Conservation (phyloP, 2,113 vertebrate species). For the Dromiciops gliroides region DNA sequence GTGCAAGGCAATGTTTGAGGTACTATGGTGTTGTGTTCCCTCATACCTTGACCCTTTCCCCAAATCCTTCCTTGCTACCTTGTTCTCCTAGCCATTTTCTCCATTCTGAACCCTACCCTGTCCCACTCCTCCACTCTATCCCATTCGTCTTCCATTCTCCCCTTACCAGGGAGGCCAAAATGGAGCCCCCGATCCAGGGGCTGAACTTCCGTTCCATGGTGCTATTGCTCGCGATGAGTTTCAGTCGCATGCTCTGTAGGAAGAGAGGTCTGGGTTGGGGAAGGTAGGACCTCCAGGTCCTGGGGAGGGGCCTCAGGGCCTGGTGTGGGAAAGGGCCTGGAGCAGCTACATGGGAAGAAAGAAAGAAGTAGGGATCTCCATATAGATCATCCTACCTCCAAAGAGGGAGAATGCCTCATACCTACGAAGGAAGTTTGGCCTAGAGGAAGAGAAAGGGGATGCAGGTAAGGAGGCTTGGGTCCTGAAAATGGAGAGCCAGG, state of each 20-base stretch:
- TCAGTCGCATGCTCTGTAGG: slow-evolving; percentile 87
- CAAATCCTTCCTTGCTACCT: not conserved
- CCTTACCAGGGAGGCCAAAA: slow-evolving; percentile 87
- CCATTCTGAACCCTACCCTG: not conserved
- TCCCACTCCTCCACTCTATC: no score
- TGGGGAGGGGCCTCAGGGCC: slow-evolving; percentile 20
- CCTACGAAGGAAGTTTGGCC: not conserved
- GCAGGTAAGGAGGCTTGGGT: not conserved
- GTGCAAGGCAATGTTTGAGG: not conserved
- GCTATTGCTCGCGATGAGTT: slow-evolving; percentile 89
- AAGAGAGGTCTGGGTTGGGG: not conserved
- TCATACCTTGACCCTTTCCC: not conserved
- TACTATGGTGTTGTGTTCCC: not conserved
- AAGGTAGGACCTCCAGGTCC: slow-evolving; percentile 20
- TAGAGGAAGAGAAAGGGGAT: not conserved
- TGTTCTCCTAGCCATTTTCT: not conserved
- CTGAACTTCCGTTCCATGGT: slow-evolving; percentile 89
- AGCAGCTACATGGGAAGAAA: not conserved
- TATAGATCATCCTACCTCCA: not conserved
- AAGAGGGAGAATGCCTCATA: not conserved
- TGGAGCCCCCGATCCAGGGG: slow-evolving; percentile 89
- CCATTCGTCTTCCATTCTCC: not conserved
- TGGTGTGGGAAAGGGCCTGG: not conserved
- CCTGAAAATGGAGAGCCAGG: not conserved
- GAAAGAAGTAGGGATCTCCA: not conserved